Base-by-base conservation (phyloP, 1,140 invertebrate genomes). In the Andricus grossulariae region DNA sequence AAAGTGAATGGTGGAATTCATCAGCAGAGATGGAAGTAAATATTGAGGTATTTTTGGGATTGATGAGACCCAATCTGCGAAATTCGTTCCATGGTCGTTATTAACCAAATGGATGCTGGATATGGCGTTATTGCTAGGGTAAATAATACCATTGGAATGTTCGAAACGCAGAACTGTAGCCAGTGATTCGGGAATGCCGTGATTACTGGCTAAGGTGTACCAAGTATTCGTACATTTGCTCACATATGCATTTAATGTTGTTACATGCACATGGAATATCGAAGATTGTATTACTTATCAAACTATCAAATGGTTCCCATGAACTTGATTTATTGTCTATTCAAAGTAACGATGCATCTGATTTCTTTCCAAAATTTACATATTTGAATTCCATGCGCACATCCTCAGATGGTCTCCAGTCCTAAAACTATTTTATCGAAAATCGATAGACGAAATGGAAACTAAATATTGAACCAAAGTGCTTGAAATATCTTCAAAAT, bases 231-330 rank as follows among this genome's bases (percentile, higher is more conserved):
- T 39, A 66, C 32, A 32, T 66, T 21, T 66, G 60, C 32, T 66
- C 8, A 39, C 72, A 60, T 72, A 52, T 73, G 71, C 77, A 81
- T 77, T 80, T 70, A 71, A 39, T 32, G 75, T 72, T 77, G 75
- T 84, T 83, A 85, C 86, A 73, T 57, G 75, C 78, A 84, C 81
- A 84, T 80, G 71, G 80, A 86, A 87, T 81, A 88, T 77, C 82
- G 77, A 83, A 84, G 82, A 86, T 83, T 82, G 81, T 76, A 87
- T 89, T 88, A 88, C 86, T 89, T 85, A 88, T 87, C 79, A 80
- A 84, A 86, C 78, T 85, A 78, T 76, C 75, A 82, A 25, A 71
- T 60, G 66, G 79, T 75, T 82, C 83, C 82, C 74, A 84, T 79
- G 79, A 82, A 84, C 77, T 77, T 81, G 86, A 88, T 88, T 88